Base-by-base conservation (phyloP, 2,888 invertebrate genomes). In the Sphaerophoria taeniata region DNA sequence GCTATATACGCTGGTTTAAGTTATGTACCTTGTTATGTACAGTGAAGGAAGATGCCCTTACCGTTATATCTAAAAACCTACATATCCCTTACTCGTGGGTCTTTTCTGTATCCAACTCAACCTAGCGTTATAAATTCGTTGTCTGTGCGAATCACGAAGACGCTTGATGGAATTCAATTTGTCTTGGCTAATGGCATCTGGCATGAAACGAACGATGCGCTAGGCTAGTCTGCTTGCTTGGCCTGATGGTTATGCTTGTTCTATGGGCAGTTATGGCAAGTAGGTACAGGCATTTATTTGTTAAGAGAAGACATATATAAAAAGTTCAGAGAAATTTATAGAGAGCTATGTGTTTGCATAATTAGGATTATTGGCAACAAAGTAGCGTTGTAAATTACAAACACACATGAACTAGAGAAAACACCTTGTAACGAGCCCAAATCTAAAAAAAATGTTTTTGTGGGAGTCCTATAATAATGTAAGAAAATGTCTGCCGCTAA, bases 1-100 rank as follows among this genome's bases (percentile, higher is more conserved):
- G 87, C 88, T 90, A 89, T 90, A 91, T 90, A 89, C 89, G n/a
- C n/a, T n/a, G n/a, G n/a, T n/a, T n/a, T n/a, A n/a, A 88, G 89
- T 89, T 90, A 91, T 90, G 90, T 89, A 65, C 45, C 51, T 74
- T 16, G 11, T 7, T 16, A 16, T 36, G 39, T 12, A 60, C 16
- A 39, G 39, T 60, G 36, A 16, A 39, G 36, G 9, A 36, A 56
- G 6, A 34, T 43, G 11, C 39, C 3, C 16, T 31, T 55, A 58
- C 14, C n/a, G n/a, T n/a, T n/a, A n/a, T n/a, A n/a, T n/a, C n/a
- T n/a, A n/a, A n/a, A n/a, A n/a, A n/a, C n/a, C n/a, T n/a, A 39
- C 7, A 43, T 43, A 5, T 2, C 11, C 3, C 39, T 43, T 4
- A 43, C 39, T 11, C 39, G 11, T 43, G 11, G 39, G 6, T 36